Evolutionary conservation across 1,140 invertebrate genomes (phyloP).

Genomic region (Nomia melanderi): DNA sequence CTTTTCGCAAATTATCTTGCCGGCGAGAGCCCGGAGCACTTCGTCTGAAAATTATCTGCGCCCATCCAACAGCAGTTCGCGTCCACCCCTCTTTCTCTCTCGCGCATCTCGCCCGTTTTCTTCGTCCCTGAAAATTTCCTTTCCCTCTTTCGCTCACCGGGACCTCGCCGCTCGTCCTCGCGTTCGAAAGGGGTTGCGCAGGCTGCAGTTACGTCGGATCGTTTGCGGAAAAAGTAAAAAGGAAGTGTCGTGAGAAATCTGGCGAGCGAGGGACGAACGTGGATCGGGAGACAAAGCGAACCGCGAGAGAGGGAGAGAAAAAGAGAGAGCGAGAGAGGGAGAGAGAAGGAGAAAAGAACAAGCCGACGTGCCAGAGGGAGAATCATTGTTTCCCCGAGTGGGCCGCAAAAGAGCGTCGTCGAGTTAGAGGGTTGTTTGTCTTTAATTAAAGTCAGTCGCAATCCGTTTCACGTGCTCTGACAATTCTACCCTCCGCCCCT

Average conservation of each 20-base stretch:
- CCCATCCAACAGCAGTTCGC: slow-evolving; percentile 23
- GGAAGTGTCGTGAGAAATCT: slow-evolving; percentile 52
- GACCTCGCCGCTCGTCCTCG: not conserved
- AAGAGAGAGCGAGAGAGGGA: slow-evolving; percentile 16
- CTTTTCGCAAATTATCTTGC: slow-evolving; percentile 61
- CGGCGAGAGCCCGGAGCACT: slow-evolving; percentile 34
- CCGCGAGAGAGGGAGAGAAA: slow-evolving; percentile 9
- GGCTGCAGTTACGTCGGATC: slow-evolving; percentile 44
- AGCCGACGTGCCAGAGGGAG: slow-evolving; percentile 41
- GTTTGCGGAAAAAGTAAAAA: slow-evolving; percentile 45
- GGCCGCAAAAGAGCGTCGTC: slow-evolving; percentile 63
- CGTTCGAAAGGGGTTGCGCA: slow-evolving; percentile 4
- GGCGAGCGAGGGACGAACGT: slow-evolving; percentile 34
- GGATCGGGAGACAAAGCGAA: slow-evolving; percentile 30
- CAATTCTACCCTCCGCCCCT: slow-evolving; percentile 11
- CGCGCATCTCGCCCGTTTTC: not conserved
- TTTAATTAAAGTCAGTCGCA: slow-evolving; percentile 78
- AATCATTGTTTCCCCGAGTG: slow-evolving; percentile 67
- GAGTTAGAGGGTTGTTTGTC: slow-evolving; percentile 75
- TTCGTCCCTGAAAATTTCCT: slow-evolving; percentile 7
- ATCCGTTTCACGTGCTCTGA: slow-evolving; percentile 60
- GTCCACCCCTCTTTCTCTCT: not conserved
- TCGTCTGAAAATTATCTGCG: slow-evolving; percentile 57
- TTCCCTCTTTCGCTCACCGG: not conserved
- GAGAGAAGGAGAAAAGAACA: slow-evolving; percentile 30